phyloP scores from a whole-genome alignment of 1,140 invertebrate species.

The Littorina saxatilis region DNA sequence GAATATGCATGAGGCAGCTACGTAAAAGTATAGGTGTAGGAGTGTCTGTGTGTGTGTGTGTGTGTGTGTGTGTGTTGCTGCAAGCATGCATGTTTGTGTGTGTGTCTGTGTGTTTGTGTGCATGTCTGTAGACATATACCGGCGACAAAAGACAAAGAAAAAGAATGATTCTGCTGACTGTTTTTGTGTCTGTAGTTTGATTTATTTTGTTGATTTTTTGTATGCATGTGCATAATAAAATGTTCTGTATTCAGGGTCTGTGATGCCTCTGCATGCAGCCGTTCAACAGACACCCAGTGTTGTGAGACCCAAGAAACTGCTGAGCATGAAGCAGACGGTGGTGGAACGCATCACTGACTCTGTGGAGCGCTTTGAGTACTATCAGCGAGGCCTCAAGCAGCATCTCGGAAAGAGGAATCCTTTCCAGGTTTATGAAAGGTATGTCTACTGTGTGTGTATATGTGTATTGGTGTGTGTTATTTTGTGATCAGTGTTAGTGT shows the following conservation, averaged over 20 bases:
- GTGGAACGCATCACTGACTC: constrained; percentile 48
- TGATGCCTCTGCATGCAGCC: not conserved
- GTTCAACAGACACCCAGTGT: not conserved
- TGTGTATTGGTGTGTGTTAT: not conserved
- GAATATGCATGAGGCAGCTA: too few species aligned
- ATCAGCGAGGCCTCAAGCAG: constrained; percentile 56
- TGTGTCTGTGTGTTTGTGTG: too few species aligned
- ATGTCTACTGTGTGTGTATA: constrained; percentile 30
- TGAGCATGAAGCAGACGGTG: constrained; percentile 47
- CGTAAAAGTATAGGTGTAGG: too few species aligned
- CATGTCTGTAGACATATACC: too few species aligned
- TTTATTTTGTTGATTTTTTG: too few species aligned
- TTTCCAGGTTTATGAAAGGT: constrained; percentile 61
- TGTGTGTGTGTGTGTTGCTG: too few species aligned
- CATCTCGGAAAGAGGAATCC: constrained; percentile 57
- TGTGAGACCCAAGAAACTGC: constrained; percentile 5
- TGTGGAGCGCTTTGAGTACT: constrained; percentile 56
- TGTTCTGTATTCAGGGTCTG: too few species aligned
- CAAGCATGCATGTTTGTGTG: too few species aligned
- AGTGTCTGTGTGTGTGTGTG: too few species aligned
- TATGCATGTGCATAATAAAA: not conserved
- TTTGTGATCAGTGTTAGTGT: not conserved
- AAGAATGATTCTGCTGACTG: too few species aligned
- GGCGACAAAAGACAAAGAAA: too few species aligned
- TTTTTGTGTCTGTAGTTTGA: too few species aligned